Evolutionary conservation across 2,797 vertebrate genomes (phyloP).

Genomic region (Neosalanx taihuensis): DNA sequence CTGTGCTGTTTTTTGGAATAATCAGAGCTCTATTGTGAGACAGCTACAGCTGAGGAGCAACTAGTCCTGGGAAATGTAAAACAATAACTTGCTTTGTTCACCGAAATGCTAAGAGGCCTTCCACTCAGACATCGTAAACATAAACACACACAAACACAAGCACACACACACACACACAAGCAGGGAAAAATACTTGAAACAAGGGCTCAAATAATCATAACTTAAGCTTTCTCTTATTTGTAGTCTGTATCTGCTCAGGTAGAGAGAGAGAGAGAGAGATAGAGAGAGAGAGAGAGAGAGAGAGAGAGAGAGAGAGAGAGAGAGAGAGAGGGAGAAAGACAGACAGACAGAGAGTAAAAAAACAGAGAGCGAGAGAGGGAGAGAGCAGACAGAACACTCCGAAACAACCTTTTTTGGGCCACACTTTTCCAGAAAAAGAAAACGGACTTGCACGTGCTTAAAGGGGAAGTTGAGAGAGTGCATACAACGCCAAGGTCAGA

Average conservation of each 20-base stretch:
- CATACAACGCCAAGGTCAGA: not conserved
- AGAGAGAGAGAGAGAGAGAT: not conserved
- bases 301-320: not conserved
- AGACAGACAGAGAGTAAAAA: slow-evolving; percentile 2
- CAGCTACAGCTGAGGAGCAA: not conserved
- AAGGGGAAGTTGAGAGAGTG: not conserved
- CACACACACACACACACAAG: not conserved
- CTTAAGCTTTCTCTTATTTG: not conserved
- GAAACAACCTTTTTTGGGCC: slow-evolving; percentile 16
- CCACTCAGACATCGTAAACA: slow-evolving; percentile 16
- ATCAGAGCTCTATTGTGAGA: too few relatives aligned
- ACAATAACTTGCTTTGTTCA: not conserved
- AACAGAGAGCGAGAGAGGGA: slow-evolving; percentile 4
- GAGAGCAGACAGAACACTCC: slow-evolving; percentile 13
- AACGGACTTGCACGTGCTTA: not conserved
- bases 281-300: not conserved
- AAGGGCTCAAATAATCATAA: not conserved
- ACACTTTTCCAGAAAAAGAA: slow-evolving; percentile 11
- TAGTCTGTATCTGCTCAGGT: too few relatives aligned
- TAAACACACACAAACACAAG: slow-evolving; percentile 9
- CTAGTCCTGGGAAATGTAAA: not conserved
- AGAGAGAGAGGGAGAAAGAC: slow-evolving; percentile 16
- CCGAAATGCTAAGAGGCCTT: not conserved
- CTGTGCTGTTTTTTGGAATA: too few relatives aligned
- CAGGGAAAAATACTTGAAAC: slow-evolving; percentile 18